Percentiles rank a stretch among this genome's conserved stretches.
phyloP scores from a whole-genome alignment of 2,888 invertebrate genomes.

The Neocrepidodera transversa region DNA sequence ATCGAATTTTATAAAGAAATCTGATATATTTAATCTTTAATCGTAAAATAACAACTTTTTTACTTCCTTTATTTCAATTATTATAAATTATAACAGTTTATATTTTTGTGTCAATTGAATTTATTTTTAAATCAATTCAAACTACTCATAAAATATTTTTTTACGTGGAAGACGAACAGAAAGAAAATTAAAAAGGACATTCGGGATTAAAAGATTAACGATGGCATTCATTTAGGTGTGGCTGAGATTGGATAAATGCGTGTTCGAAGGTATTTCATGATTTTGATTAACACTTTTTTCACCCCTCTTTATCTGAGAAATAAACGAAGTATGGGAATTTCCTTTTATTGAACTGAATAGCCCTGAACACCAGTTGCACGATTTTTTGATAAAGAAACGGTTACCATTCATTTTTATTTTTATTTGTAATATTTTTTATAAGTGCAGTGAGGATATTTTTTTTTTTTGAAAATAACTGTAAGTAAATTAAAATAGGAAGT shows the following conservation, averaged over 20 bases:
- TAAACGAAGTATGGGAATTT: constrained; percentile 33
- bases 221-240: constrained; percentile 49
- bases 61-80: no score
- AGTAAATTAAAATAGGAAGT: not conserved
- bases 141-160: no score
- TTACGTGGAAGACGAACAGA: no score
- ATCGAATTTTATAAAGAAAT: no score
- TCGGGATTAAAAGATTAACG: constrained; percentile 40
- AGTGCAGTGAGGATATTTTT: not conserved
- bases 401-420: no score
- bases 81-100: no score
- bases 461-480: not conserved
- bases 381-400: not conserved
- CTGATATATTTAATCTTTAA: no score
- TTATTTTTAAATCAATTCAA: no score
- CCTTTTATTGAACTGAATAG: constrained; percentile 23
- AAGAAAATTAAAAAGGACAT: constrained; percentile 31
- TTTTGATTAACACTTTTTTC: constrained; percentile 58
- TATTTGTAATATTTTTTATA: no score
- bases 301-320: constrained; percentile 41
- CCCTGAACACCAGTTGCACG: constrained; percentile 13
- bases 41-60: no score
- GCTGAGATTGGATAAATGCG: constrained; percentile 59
- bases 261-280: constrained; percentile 56
- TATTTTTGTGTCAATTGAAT: no score